Evolutionary conservation across 2,797 vertebrate genomes (phyloP).

Genomic region (Acipenser oxyrinchus): DNA sequence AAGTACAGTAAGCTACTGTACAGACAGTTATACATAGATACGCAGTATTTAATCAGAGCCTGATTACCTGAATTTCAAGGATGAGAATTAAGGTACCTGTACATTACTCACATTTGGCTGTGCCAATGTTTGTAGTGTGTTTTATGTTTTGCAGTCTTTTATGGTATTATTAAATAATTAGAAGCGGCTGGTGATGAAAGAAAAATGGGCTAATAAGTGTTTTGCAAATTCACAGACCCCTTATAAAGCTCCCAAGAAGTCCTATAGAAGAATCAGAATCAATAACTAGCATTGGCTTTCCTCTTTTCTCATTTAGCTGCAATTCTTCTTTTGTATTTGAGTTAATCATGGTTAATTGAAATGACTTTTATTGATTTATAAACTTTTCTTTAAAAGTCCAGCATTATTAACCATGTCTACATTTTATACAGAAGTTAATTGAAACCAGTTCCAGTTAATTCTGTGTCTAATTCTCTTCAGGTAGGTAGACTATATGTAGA

Average conservation of each 20-base stretch:
- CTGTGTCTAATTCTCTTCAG: background rate
- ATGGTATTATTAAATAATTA: conserved; percentile 8
- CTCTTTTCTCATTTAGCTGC: background rate
- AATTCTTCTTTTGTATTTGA: background rate
- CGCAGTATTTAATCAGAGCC: background rate
- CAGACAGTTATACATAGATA: background rate
- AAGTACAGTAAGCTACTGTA: conserved; percentile 1
- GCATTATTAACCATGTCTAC: conserved; percentile 4
- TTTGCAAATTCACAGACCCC: too few species aligned
- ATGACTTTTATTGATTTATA: conserved; percentile 11
- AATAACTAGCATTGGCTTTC: background rate
- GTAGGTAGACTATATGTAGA: background rate
- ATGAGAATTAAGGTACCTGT: too few species aligned
- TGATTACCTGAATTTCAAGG: background rate
- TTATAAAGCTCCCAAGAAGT: too few species aligned
- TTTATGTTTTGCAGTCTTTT: background rate
- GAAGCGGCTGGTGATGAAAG: background rate
- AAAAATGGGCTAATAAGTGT: too few species aligned
- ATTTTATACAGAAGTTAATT: background rate
- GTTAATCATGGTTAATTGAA: conserved; percentile 5
- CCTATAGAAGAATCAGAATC: too few species aligned
- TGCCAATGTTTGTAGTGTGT: too few species aligned
- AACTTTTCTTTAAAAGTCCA: conserved; percentile 6
- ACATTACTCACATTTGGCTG: too few species aligned
- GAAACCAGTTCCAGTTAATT: background rate